phyloP scores from a whole-genome alignment of 2,888 invertebrate species.

The Rhodophaea formosa region DNA sequence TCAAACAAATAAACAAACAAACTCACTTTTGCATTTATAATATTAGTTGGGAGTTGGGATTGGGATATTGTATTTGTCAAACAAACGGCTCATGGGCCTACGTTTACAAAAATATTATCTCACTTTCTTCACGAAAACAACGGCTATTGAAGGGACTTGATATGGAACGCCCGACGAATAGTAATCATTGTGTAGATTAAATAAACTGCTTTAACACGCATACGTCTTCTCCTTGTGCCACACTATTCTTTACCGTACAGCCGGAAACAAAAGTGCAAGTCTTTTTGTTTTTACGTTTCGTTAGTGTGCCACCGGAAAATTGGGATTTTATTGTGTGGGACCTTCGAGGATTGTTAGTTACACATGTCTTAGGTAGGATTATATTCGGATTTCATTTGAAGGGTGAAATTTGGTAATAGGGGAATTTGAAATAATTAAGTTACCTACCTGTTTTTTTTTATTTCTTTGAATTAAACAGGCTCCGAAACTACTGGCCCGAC shows the following conservation, averaged over 20 bases:
- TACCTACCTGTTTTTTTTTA: too few relatives aligned
- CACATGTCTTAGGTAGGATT: slow-evolving; percentile 10
- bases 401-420: neutral
- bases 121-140: neutral
- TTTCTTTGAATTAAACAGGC: too few relatives aligned
- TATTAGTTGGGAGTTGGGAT: too few relatives aligned
- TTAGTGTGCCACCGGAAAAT: slow-evolving; percentile 25
- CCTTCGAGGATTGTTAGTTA: slow-evolving; percentile 1
- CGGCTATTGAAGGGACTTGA: neutral
- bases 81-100: too few relatives aligned
- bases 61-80: too few relatives aligned
- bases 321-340: slow-evolving; percentile 24
- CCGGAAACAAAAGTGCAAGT: neutral
- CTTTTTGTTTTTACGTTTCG: neutral
- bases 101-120: too few relatives aligned
- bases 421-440: neutral
- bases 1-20: too few relatives aligned
- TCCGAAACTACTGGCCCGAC: too few relatives aligned
- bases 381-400: neutral
- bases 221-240: slow-evolving; percentile 7
- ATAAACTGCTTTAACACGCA: slow-evolving; percentile 14
- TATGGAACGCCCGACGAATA: neutral
- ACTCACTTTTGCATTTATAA: too few relatives aligned
- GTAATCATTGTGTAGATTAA: slow-evolving; percentile 4
- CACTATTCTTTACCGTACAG: slow-evolving; percentile 11